Evolutionary conservation across 2,797 vertebrate species (phyloP).

Genomic region (Coccyzus lansbergi): DNA sequence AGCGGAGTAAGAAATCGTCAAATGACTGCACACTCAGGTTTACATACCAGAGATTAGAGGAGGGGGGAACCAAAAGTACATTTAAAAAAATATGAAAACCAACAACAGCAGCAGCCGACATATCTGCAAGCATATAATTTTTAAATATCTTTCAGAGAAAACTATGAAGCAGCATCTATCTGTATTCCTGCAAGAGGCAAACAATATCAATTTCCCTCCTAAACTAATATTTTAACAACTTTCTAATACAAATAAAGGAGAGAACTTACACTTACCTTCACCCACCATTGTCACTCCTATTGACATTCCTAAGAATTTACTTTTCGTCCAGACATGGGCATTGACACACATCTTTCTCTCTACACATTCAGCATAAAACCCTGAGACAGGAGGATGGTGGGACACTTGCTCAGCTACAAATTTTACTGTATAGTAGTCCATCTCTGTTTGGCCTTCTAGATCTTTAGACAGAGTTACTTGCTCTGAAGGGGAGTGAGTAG

Average conservation of each 20-base stretch:
- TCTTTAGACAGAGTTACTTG: constrained; percentile 46
- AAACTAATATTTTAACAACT: not conserved
- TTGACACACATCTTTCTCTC: constrained; percentile 95
- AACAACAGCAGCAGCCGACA: not conserved
- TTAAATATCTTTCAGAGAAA: not conserved
- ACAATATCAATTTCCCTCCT: not conserved
- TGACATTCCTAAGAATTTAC: constrained; percentile 99
- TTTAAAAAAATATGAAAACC: not conserved
- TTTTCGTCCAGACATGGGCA: constrained; percentile 97
- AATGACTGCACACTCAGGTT: not conserved
- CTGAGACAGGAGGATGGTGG: constrained; percentile 97
- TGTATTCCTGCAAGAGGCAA: not conserved
- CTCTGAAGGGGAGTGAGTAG: constrained; percentile 43
- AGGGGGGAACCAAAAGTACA: not conserved
- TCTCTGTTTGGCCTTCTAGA: constrained; percentile 19
- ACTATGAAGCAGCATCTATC: not conserved
- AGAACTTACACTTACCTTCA: constrained; percentile 84
- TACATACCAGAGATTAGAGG: not conserved
- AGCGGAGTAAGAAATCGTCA: not conserved
- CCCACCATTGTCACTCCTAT: constrained; percentile 98
- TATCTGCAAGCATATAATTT: not conserved
- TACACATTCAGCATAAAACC: constrained; percentile 95
- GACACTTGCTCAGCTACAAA: constrained; percentile 98
- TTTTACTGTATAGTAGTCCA: constrained; percentile 86
- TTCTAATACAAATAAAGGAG: not conserved